phyloP scores from a whole-genome alignment of 2,797 vertebrate genomes.

The Clamator glandarius region DNA sequence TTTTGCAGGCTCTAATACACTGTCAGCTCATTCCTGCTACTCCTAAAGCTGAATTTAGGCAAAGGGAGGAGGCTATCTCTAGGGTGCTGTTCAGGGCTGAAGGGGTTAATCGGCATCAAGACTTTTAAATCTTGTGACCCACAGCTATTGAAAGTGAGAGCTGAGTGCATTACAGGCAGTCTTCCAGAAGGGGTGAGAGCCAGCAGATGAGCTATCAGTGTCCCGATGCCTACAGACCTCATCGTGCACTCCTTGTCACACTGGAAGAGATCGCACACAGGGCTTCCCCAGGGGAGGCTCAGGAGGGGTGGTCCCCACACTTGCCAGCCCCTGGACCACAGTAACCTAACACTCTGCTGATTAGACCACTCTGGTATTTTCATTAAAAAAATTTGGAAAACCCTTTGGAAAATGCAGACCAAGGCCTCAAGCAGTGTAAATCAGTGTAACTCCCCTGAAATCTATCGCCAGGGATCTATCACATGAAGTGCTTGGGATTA shows the following conservation, averaged over 20 bases:
- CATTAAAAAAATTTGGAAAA: conserved; percentile 57
- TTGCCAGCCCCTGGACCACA: accelerated
- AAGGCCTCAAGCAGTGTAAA: neutral
- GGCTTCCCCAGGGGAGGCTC: neutral
- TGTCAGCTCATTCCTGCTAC: neutral
- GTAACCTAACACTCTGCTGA: neutral
- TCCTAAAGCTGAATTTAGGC: neutral
- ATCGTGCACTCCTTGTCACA: neutral
- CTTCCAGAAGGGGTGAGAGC: neutral
- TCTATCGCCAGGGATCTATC: conserved; percentile 1
- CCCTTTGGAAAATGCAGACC: conserved; percentile 49
- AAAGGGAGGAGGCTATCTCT: neutral
- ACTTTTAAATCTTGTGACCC: neutral
- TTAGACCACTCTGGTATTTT: conserved; percentile 37
- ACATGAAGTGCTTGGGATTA: conserved; percentile 27
- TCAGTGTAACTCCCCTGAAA: neutral
- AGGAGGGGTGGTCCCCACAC: neutral
- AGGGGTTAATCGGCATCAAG: neutral
- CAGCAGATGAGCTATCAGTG: neutral
- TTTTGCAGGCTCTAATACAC: neutral
- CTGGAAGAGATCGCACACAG: neutral
- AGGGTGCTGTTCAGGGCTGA: neutral
- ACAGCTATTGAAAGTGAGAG: neutral
- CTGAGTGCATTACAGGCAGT: neutral
- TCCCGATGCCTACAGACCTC: neutral